Percentiles rank a stretch among this genome's conserved stretches.
Conservation (phyloP, 2,113 vertebrate genomes). For the Clupea harengus region DNA sequence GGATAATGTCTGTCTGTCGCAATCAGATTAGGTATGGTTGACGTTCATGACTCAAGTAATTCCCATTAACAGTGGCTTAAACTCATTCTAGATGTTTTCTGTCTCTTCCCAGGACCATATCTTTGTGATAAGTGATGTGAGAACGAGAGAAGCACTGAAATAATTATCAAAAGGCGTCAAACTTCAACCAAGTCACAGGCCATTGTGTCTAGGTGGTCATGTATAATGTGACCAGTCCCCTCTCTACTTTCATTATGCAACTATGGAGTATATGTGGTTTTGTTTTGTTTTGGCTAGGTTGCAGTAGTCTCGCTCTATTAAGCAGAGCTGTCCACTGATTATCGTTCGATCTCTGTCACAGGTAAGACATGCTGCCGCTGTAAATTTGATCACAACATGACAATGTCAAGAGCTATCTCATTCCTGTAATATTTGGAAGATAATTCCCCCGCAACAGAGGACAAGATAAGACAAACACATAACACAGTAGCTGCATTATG, state of each 20-base stretch:
- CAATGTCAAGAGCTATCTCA: background rate
- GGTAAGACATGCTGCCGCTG: background rate
- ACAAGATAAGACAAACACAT: too few relatives aligned
- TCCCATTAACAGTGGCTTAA: background rate
- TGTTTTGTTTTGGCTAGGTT: background rate
- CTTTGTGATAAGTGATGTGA: background rate
- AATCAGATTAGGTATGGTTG: too few relatives aligned
- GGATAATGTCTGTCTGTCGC: too few relatives aligned
- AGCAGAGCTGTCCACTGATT: background rate
- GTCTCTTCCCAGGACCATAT: background rate
- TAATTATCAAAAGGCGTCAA: background rate
- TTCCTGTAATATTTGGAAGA: background rate
- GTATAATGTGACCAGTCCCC: too few relatives aligned
- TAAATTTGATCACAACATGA: background rate
- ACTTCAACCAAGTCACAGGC: background rate
- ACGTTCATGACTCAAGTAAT: too few relatives aligned
- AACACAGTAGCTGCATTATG: too few relatives aligned
- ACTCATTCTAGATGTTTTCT: background rate
- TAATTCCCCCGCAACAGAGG: too few relatives aligned
- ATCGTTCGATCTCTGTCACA: background rate
- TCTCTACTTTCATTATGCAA: background rate
- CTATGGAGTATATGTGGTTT: background rate
- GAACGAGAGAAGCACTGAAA: background rate
- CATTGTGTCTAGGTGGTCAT: background rate
- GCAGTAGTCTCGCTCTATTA: background rate